phyloP scores from a whole-genome alignment of 2,888 invertebrate species.

The Sphaerophoria taeniata region DNA sequence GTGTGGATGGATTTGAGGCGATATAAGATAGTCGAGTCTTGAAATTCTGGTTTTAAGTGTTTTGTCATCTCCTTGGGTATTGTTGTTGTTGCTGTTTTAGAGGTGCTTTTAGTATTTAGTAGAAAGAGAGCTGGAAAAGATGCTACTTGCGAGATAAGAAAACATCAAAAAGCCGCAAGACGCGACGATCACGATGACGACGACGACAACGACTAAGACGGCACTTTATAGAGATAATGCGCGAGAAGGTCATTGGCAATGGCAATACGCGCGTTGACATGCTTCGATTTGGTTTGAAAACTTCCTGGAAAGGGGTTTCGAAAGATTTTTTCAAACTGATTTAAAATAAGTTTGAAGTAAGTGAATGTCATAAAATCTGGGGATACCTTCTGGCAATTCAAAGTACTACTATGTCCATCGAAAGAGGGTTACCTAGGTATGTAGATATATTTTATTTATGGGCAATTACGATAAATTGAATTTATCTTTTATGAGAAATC shows the following conservation, averaged over 20 bases:
- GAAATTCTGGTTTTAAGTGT: constrained; percentile 71
- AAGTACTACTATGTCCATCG: neutral
- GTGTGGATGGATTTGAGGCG: constrained; percentile 22
- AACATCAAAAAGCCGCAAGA: constrained; percentile 54
- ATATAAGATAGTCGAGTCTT: constrained; percentile 50
- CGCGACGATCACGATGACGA: neutral
- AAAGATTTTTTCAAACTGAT: neutral
- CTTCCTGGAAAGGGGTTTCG: constrained; percentile 59
- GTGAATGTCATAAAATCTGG: constrained; percentile 31
- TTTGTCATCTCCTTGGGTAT: constrained; percentile 58
- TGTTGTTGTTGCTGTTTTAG: constrained; percentile 50
- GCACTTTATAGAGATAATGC: neutral
- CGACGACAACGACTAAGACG: neutral
- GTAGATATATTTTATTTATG: constrained; percentile 45
- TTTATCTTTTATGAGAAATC: constrained; percentile 56
- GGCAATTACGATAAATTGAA: constrained; percentile 71
- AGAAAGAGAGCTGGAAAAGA: constrained; percentile 43
- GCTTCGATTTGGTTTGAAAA: constrained; percentile 73
- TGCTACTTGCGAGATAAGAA: constrained; percentile 58
- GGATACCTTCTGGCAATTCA: neutral
- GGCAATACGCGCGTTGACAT: constrained; percentile 61
- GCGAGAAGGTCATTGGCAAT: constrained; percentile 68
- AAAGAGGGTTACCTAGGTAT: neutral
- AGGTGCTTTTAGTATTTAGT: constrained; percentile 50
- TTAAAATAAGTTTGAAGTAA: neutral